A percentile compares a stretch with the other conserved stretches of the same genome.
phyloP scores from a whole-genome alignment of 1,140 invertebrate species.

The Heliconius hermathena region DNA sequence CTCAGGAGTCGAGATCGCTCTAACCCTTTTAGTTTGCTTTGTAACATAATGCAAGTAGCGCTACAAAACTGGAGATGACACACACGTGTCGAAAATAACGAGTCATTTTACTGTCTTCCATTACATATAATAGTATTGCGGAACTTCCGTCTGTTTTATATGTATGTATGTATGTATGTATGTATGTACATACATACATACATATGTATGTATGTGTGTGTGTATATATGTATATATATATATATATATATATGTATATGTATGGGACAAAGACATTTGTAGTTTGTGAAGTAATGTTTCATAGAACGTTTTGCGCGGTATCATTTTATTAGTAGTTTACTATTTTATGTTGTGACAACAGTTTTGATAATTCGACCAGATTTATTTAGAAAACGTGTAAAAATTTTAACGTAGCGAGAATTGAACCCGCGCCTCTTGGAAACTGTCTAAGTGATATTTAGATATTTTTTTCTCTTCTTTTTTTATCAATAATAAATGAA shows the following conservation, averaged over 20 bases:
- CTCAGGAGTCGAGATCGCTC: not conserved
- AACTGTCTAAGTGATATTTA: too few species aligned
- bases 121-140: not conserved
- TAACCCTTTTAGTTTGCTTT: not conserved
- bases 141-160: not conserved
- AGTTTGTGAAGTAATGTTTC: not conserved
- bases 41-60: not conserved
- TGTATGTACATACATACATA: too few species aligned
- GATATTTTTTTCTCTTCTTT: too few species aligned
- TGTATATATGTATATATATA: too few species aligned
- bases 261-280: not conserved
- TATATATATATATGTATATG: too few species aligned
- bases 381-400: too few species aligned
- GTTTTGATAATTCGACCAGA: not conserved
- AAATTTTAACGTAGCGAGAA: too few species aligned
- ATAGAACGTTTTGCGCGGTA: not conserved
- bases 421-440: too few species aligned
- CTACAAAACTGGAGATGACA: not conserved
- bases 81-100: conserved; percentile 15
- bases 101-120: not conserved
- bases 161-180: too few species aligned
- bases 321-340: not conserved
- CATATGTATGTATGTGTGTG: too few species aligned
- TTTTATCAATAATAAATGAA: too few species aligned
- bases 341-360: not conserved